Evolutionary conservation across 2,888 invertebrate genomes (phyloP).

Genomic region (Tenthredo mesomela): DNA sequence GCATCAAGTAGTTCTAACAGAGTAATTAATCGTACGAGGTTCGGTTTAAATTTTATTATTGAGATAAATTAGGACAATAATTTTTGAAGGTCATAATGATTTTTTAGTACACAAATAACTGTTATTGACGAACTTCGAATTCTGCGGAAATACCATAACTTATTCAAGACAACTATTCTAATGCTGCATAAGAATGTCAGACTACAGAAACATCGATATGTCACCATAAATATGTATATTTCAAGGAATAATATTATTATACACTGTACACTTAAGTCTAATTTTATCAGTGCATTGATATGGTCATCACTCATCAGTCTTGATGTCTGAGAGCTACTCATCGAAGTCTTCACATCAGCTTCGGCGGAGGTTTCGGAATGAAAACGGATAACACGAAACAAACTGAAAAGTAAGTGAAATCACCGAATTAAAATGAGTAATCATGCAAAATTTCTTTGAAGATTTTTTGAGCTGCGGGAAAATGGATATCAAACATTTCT

Average conservation of each 20-base stretch:
- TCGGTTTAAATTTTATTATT: not conserved
- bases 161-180: not conserved
- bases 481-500: not conserved
- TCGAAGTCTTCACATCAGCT: constrained; percentile 19
- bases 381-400: constrained; percentile 28
- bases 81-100: not conserved
- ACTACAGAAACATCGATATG: not conserved
- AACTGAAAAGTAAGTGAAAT: not conserved
- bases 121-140: not conserved
- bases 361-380: constrained; percentile 24
- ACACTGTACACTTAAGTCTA: not conserved
- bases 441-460: not conserved
- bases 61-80: not conserved
- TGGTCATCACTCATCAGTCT: not conserved
- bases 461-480: constrained; percentile 36
- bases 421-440: not conserved
- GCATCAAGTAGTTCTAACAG: too few species aligned
- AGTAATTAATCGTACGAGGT: too few species aligned
- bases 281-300: not conserved
- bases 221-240: not conserved
- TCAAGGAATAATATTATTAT: not conserved
- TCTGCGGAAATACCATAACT: not conserved
- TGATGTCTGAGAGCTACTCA: not conserved
- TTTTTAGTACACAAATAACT: not conserved
- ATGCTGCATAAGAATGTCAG: not conserved